phyloP scores from a whole-genome alignment of 2,888 invertebrate species.

The Drosophila tripunctata region DNA sequence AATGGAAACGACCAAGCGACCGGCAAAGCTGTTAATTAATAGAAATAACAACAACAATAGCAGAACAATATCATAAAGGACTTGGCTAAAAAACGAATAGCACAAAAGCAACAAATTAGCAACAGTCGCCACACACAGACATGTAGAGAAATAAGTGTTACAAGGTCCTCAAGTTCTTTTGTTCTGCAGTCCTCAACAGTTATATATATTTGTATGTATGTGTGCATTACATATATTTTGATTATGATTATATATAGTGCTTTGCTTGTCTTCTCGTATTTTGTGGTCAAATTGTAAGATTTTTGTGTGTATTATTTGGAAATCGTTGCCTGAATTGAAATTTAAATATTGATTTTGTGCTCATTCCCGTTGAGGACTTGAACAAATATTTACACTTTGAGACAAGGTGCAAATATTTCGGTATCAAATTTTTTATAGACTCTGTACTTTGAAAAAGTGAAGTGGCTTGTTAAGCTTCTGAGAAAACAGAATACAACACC shows the following conservation, averaged over 20 bases:
- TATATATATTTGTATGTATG: constrained; percentile 34
- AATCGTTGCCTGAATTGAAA: constrained; percentile 47
- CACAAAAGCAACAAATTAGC: constrained; percentile 70
- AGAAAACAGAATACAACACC: too few species aligned
- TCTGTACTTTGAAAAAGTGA: too few species aligned
- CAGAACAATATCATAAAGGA: constrained; percentile 37
- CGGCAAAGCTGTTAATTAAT: constrained; percentile 62
- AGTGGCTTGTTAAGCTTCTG: too few species aligned
- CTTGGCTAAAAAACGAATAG: constrained; percentile 39
- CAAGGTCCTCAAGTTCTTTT: constrained; percentile 66
- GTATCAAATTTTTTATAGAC: not conserved
- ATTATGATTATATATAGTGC: constrained; percentile 9
- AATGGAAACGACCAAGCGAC: constrained; percentile 56
- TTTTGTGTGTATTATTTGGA: constrained; percentile 28
- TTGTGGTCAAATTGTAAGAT: not conserved
- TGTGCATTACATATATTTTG: constrained; percentile 2
- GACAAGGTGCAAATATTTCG: constrained; percentile 33
- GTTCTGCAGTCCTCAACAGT: constrained; percentile 50
- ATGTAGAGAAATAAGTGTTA: constrained; percentile 50
- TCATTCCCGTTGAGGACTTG: constrained; percentile 14
- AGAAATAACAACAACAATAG: constrained; percentile 26
- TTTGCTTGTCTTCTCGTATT: not conserved
- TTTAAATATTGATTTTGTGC: constrained; percentile 73
- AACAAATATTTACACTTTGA: constrained; percentile 53
- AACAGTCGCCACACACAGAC: constrained; percentile 42